Percentiles rank a stretch among this genome's conserved stretches.
phyloP scores from a whole-genome alignment of 2,797 vertebrate genomes.

The Lateolabrax maculatus region DNA sequence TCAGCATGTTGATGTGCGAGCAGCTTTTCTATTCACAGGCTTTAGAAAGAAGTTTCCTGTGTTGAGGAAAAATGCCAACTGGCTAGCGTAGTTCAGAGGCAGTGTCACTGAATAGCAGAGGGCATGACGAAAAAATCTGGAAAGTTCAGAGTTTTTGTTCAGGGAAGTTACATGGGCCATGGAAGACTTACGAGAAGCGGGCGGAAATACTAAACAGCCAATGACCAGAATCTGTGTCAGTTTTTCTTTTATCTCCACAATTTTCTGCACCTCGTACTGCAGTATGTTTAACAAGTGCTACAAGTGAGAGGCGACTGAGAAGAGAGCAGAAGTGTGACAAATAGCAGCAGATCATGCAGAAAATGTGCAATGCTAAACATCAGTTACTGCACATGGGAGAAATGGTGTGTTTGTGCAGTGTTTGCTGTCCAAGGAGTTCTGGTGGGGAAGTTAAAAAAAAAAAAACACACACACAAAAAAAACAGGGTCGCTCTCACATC shows the following conservation, averaged over 20 bases:
- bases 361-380: slow-evolving; percentile 89
- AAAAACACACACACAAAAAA: slow-evolving; percentile 61
- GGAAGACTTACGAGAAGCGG: slow-evolving; percentile 15
- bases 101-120: slow-evolving; percentile 28
- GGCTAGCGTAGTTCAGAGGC: slow-evolving; percentile 18
- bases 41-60: slow-evolving; percentile 57
- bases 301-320: slow-evolving; percentile 72
- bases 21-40: slow-evolving; percentile 26
- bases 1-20: slow-evolving; percentile 42
- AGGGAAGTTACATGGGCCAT: slow-evolving; percentile 24
- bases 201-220: slow-evolving; percentile 33
- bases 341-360: slow-evolving; percentile 88
- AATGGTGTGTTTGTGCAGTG: slow-evolving; percentile 84
- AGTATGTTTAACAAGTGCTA: slow-evolving; percentile 73
- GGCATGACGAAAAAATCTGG: background rate
- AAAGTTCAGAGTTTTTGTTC: slow-evolving; percentile 18
- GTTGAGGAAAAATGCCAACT: slow-evolving; percentile 40
- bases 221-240: slow-evolving; percentile 38
- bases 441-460: slow-evolving; percentile 57
- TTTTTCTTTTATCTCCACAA: slow-evolving; percentile 46
- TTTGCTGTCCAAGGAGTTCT: slow-evolving; percentile 87
- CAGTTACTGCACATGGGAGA: slow-evolving; percentile 83
- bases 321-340: slow-evolving; percentile 81
- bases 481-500: slow-evolving; percentile 80
- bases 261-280: slow-evolving; percentile 54